These are phyloP conservation scores for Caenorhabditis sp. DNA, from an alignment of 2,888 invertebrate genomes.

Conservation along the genomic window DNA sequence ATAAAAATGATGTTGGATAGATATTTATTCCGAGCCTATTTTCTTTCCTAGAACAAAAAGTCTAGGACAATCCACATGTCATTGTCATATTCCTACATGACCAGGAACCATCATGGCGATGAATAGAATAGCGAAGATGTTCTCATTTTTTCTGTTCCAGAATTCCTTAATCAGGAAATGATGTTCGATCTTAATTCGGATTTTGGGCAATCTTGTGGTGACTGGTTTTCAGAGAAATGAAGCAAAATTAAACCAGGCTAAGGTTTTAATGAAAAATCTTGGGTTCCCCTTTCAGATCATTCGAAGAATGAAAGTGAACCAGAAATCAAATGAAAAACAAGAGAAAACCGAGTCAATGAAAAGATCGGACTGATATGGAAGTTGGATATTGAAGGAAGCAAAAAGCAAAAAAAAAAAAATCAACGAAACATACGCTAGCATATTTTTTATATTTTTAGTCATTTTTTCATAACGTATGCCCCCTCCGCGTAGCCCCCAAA, in stretches of 20 bases:
- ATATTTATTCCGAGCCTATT: conserved; percentile 1
- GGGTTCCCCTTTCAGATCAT: background rate
- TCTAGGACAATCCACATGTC: conserved; percentile 9
- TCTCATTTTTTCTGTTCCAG: conserved; percentile 20
- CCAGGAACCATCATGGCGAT: conserved; percentile 12
- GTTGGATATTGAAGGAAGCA: background rate
- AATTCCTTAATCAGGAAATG: conserved; percentile 6
- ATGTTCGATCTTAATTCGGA: too few relatives aligned
- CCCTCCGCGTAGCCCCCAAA: conserved; percentile 38
- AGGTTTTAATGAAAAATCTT: conserved; percentile 24
- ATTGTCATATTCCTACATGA: background rate
- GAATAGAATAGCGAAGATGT: conserved; percentile 29
- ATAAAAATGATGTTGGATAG: background rate
- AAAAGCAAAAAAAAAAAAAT: conserved; percentile 33
- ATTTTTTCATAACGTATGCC: conserved; percentile 43
- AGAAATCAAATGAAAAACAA: background rate
- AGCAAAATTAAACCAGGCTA: background rate
- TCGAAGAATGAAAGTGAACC: background rate
- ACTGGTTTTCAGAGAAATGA: conserved; percentile 20
- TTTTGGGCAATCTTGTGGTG: conserved; percentile 13
- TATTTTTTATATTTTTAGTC: conserved; percentile 48
- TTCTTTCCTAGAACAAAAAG: conserved; percentile 17
- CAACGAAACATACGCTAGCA: conserved; percentile 34
- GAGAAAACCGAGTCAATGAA: background rate
- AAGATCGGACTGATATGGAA: background rate